Evolutionary conservation across 1,140 invertebrate genomes (phyloP), one percentile per base, ranked within the genome.

Genomic region (Bombus haemorrhoidalis): DNA sequence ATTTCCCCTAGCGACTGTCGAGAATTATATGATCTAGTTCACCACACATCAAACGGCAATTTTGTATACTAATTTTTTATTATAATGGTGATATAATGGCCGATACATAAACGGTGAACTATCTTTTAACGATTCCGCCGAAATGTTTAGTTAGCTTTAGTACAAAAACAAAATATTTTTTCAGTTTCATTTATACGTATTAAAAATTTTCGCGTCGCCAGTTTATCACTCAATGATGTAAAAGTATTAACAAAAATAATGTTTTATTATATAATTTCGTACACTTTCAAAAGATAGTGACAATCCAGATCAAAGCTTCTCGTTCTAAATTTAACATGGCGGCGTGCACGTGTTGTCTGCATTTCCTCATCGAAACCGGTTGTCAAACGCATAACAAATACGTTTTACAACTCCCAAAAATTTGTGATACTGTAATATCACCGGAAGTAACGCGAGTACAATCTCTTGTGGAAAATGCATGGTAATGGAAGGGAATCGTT

Each of bases 291-390:
- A 12, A 47, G 6, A 37, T 80, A 59, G 57, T 32, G 53, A 80
- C 22, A 41, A 73, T 57, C 22, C 32, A 3, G 28, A 53, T 64
- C 28, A 28, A 37, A 69, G 39, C 4, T 39, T 9, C 28, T 68
- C 47, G 34, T 66, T n/a, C 32, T 34, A 34, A 59, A 69, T 41
- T 22, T 62, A 88, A 88, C 66, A 91, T 90, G 87, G 89, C 89
- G 89, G 8, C 81, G 79, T 43, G 41, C 75, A 82, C 83, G 39
- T 71, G 87, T 59, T 47, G 66, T 81, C 39, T 34, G 28, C 28
- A 32, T 41, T 74, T 64, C 43, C 68, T 25, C 32, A 43, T 22
- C 10, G 37, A 22, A 28, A 28, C 2, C 15, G 39, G 10, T 47
- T 43, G 79, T 68, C 71, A 28, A 10, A 62, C 32, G 64, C 13